A percentile compares a stretch with the other conserved stretches of the same genome.
These are phyloP conservation scores for Platalea minor DNA, from an alignment of 2,797 vertebrate species.

Conservation along the genomic window DNA sequence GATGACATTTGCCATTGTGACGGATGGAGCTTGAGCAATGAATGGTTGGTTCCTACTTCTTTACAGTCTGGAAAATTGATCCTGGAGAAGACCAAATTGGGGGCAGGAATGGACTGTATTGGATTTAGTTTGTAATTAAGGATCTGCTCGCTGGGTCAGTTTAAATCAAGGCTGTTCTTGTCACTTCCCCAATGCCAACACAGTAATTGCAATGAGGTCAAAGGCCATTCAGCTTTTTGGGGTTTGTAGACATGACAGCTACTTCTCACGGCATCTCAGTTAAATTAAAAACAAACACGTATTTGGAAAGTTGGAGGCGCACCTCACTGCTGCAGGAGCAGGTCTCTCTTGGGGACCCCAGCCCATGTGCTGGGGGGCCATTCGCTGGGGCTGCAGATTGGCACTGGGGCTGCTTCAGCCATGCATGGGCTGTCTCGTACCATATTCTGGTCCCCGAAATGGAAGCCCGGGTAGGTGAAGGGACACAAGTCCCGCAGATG, in stretches of 20 bases:
- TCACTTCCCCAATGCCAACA: neutral
- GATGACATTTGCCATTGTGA: neutral
- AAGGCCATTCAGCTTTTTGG: neutral
- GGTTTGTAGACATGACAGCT: neutral
- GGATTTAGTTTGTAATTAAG: neutral
- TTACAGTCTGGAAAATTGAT: neutral
- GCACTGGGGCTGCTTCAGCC: neutral
- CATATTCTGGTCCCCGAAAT: neutral
- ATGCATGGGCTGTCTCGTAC: neutral
- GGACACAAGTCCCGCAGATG: neutral
- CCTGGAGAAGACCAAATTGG: neutral
- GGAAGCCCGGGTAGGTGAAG: neutral
- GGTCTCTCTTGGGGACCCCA: neutral
- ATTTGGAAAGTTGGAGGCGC: neutral
- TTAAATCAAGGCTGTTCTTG: neutral
- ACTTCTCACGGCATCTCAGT: neutral
- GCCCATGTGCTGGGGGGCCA: rapidly evolving
- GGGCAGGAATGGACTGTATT: neutral
- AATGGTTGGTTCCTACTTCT: neutral
- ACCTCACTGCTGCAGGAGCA: neutral
- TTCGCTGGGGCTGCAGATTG: neutral
- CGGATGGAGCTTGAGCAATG: neutral
- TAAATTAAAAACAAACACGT: neutral
- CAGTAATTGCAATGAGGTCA: neutral
- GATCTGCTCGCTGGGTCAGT: neutral